A percentile compares a stretch with the other conserved stretches of the same genome.
These are phyloP conservation scores for Microtus richardsoni DNA, from an alignment of 2,113 vertebrate genomes.

Conservation along the genomic window DNA sequence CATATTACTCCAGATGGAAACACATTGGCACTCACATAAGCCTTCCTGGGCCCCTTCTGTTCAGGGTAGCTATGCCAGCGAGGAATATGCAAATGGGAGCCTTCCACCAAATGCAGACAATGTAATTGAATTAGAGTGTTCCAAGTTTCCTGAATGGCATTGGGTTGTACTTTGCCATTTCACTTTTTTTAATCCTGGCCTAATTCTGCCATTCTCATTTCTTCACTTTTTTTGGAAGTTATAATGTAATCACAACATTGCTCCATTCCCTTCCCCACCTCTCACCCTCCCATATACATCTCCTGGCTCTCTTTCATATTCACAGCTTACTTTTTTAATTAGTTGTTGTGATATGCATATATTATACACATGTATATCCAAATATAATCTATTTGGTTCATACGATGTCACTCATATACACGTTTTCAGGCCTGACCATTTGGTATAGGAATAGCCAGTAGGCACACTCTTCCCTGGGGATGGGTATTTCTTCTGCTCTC, in stretches of 20 bases:
- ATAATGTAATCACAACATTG: not conserved
- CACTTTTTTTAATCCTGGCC: not conserved
- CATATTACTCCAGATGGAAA: conserved; percentile 80
- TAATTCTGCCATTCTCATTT: not conserved
- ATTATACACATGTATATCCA: not conserved
- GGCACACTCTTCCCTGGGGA: not conserved
- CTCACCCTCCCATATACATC: no score
- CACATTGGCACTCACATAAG: conserved; percentile 67
- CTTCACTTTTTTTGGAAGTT: not conserved
- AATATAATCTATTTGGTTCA: not conserved
- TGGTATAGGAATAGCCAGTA: not conserved
- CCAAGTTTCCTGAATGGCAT: conserved; percentile 65
- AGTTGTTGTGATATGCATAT: not conserved
- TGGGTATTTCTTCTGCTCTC: not conserved
- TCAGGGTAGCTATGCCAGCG: conserved; percentile 77
- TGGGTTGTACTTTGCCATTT: not conserved
- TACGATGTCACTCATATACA: not conserved
- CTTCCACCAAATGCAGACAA: conserved; percentile 51
- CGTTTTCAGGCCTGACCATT: not conserved
- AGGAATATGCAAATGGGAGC: conserved; percentile 71
- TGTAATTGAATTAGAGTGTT: conserved; percentile 73
- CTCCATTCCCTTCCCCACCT: not conserved
- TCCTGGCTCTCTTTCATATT: not conserved
- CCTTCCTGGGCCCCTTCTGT: conserved; percentile 78
- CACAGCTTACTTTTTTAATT: not conserved